Evolutionary conservation across 2,797 vertebrate species (phyloP), one percentile per base, ranked within the genome.

Genomic region (Myotis daubentonii): DNA sequence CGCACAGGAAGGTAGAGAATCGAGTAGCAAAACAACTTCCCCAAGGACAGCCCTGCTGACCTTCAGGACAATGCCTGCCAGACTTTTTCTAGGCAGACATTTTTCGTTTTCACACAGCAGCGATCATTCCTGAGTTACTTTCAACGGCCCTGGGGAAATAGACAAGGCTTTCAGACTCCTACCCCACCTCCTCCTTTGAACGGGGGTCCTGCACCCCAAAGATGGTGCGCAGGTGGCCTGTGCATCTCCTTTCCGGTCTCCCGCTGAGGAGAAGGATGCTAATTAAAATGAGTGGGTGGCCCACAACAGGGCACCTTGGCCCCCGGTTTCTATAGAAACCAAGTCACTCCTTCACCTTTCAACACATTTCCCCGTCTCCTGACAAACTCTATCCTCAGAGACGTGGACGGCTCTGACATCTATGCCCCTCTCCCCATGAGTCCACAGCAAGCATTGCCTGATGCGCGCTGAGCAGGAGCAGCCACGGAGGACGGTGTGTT

Each of bases 261-360:
- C 44, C 17, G 84, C 80, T 30, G 78, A 65, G 51, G 89, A 72
- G 25, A 5, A 70, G 68, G 87, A 93, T 57, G 88, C 93, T 93
- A 86, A 92, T 76, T 82, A 75, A 88, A 88, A 85, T 8, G 10
- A 74, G 44, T n/a, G 6, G 55, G 51, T 5, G 30, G 68, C 85
- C 81, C 78, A 33, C 3, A 2, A 22, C 38, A 53, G 89, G 89
- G 55, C 71, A 91, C 51, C 78, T 82, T 38, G 81, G 70, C 60
- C 51, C 57, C 90, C 15, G 36, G 95, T 97, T 96, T 95, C 96
- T 81, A 94, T 91, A 75, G 96, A 96, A 97, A 97, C 94, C 15
- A 41, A 41, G 23, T 51, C 79, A 60, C 85, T 70, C 84, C 47
- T 72, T 79, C 84, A 87, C 84, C 96, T 95, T 62, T 38, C 72